phyloP scores from a whole-genome alignment of 2,888 invertebrate genomes.

The Tribolium freemani region DNA sequence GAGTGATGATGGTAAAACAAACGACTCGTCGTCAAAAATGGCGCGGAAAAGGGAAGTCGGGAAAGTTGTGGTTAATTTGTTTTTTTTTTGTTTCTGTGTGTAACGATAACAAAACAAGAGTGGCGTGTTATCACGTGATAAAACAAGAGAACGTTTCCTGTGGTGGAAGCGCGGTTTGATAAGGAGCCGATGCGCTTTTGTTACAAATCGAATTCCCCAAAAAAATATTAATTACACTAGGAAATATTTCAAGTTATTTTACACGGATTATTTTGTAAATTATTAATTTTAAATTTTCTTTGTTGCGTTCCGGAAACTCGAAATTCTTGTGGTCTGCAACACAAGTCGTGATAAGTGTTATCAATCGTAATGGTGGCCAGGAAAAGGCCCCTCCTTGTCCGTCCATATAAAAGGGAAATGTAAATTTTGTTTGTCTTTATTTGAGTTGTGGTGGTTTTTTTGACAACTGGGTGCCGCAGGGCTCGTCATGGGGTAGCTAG shows the following conservation, averaged over 20 bases:
- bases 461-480: slow-evolving; percentile 63
- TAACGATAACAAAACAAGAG: slow-evolving; percentile 2
- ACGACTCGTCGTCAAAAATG: slow-evolving; percentile 16
- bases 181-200: not conserved
- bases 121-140: slow-evolving; percentile 21
- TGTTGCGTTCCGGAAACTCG: not conserved
- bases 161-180: not conserved
- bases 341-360: not conserved
- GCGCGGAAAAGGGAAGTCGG: slow-evolving; percentile 11
- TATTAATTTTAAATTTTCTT: not conserved
- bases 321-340: not conserved
- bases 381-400: slow-evolving; percentile 27
- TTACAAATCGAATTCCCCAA: not conserved
- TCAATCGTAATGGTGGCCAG: slow-evolving; percentile 2
- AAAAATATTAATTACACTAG: not conserved
- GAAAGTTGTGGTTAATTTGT: slow-evolving; percentile 9
- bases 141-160: slow-evolving; percentile 11
- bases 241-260: no score
- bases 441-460: not conserved
- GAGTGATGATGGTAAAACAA: slow-evolving; percentile 7
- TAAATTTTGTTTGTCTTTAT: not conserved
- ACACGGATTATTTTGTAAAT: no score
- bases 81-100: slow-evolving; percentile 10
- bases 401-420: slow-evolving; percentile 20
- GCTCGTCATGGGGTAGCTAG: slow-evolving; percentile 71